phyloP scores from a whole-genome alignment of 2,888 invertebrate species.

The Acanthosoma haemorrhoidale region DNA sequence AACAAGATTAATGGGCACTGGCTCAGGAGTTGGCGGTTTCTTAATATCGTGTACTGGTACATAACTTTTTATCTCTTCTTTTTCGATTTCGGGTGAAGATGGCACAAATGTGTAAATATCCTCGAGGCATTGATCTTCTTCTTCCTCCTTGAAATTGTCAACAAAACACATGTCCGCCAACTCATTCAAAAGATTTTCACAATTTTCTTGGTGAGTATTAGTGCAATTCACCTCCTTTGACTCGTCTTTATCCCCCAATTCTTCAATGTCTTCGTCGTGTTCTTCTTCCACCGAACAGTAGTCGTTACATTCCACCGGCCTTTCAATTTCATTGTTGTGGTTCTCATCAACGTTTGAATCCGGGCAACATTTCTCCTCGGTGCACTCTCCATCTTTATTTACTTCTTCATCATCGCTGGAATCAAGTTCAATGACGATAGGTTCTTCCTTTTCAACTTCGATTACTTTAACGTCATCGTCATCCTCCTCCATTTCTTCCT shows the following conservation, averaged over 20 bases:
- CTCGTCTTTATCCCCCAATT: background rate
- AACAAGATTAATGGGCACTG: conserved; percentile 32
- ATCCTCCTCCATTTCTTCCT: conserved; percentile 29
- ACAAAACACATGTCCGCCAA: conserved; percentile 22
- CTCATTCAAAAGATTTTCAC: conserved; percentile 27
- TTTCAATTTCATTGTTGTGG: conserved; percentile 34
- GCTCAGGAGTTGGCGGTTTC: conserved; percentile 7
- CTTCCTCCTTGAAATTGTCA: conserved; percentile 29
- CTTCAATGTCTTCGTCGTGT: conserved; percentile 39
- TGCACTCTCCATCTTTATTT: conserved; percentile 11
- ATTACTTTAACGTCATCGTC: conserved; percentile 11
- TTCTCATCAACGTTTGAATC: conserved; percentile 37
- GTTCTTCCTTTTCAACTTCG: background rate
- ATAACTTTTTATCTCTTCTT: conserved; percentile 24
- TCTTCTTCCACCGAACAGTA: conserved; percentile 31
- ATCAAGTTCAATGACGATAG: conserved; percentile 11
- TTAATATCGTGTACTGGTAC: conserved; percentile 22
- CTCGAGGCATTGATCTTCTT: conserved; percentile 31
- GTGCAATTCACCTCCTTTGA: background rate
- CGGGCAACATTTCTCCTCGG: conserved; percentile 13
- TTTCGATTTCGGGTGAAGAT: conserved; percentile 31
- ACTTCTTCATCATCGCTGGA: background rate
- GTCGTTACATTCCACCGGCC: background rate
- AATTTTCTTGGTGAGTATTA: conserved; percentile 20
- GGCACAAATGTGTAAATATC: conserved; percentile 39